Evolutionary conservation across 2,113 vertebrate species (phyloP), one percentile per base, ranked within the genome.

Genomic region (Epinephelus lanceolatus): DNA sequence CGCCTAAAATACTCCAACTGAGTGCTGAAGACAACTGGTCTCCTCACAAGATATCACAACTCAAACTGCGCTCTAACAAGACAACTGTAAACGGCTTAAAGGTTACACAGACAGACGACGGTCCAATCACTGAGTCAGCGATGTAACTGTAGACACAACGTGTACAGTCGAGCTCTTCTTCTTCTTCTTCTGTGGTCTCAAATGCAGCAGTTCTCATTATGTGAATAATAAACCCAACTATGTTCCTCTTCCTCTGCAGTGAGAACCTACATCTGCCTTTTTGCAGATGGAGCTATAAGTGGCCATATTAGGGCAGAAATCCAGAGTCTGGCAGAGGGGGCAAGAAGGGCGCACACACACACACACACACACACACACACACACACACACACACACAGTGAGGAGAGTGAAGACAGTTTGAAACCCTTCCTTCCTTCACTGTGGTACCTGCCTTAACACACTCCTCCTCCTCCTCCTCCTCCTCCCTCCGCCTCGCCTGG

Each of bases 281-380:
- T 37, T 18, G 69, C 71, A 67, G 70, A 76, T 73, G 60, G 52
- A 83, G 73, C 67, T 70, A 40, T 30, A 65, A 84, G 81, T 83
- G 84, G 66, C 93, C 93, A 88, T 94, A 94, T 93, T 92, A 87
- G 93, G 93, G 81, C 89, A 93, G 52, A 93, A 92, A 83, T 84
- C 74, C 65, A 78, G 78, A 72, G 71, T 86, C 76, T 80, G 61
- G 86, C 78, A 71, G 67, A 65, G 25, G 71, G 85, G 81, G 71
- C 60, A 87, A 78, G 72, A 37, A 68, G 21, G 60, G 52, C 25
- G 25, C 40, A 30, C 59, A 6, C 53, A 14, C 53, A 4, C 47
- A 5, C 68, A 2, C 55, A 11, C 42, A n/a, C 42, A 42, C 71
- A 47, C 51, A 33, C 71, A 21, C 63, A 47, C 65, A 51, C 53